These are phyloP conservation scores for Hydraecia micacea DNA, from an alignment of 2,888 invertebrate genomes.

Conservation along the genomic window DNA sequence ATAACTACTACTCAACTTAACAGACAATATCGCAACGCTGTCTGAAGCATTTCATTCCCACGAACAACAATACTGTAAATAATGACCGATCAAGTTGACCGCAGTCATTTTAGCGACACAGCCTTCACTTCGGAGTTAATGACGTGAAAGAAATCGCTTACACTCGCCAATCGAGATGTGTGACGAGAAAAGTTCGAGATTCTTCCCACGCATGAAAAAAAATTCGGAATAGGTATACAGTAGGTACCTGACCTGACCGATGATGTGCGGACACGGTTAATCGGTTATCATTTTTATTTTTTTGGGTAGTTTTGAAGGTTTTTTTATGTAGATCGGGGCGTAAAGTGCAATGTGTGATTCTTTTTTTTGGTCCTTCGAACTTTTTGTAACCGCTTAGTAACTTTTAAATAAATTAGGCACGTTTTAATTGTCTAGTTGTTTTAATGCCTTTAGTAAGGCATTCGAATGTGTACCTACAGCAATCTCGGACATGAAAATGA, in stretches of 20 bases:
- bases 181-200: slow-evolving; percentile 30
- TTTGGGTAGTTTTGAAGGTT: not conserved
- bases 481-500: not conserved
- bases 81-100: slow-evolving; percentile 60
- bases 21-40: slow-evolving; percentile 36
- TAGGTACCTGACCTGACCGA: slow-evolving; percentile 35
- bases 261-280: slow-evolving; percentile 42
- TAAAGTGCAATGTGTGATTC: not conserved
- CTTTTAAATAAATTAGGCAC: no score
- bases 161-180: slow-evolving; percentile 41
- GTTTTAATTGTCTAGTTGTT: not conserved
- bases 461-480: not conserved
- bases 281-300: slow-evolving; percentile 35
- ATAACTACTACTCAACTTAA: slow-evolving; percentile 35
- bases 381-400: not conserved
- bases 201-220: slow-evolving; percentile 59
- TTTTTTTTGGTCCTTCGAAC: not conserved
- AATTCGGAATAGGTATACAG: slow-evolving; percentile 2
- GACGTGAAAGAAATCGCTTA: slow-evolving; percentile 60
- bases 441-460: no score
- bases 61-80: slow-evolving; percentile 56
- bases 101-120: slow-evolving; percentile 54
- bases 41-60: slow-evolving; percentile 54
- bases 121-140: slow-evolving; percentile 58
- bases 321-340: not conserved